Evolutionary conservation across 2,113 vertebrate species (phyloP).

Genomic region (Trogon melanurus): DNA sequence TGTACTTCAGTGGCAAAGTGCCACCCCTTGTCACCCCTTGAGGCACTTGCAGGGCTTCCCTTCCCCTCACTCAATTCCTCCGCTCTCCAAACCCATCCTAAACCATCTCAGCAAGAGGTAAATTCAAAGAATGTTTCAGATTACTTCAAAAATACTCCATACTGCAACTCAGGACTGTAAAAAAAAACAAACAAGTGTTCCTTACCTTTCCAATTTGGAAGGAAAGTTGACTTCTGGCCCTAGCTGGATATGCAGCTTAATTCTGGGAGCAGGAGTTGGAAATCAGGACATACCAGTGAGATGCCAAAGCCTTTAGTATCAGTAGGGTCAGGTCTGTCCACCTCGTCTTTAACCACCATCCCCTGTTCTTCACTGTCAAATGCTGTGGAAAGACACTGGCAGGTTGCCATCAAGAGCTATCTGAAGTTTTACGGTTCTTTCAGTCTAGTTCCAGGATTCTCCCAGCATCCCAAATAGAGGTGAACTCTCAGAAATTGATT

Average conservation of each 20-base stretch:
- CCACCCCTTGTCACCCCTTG: neutral
- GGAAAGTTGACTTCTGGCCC: neutral
- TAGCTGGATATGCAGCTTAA: neutral
- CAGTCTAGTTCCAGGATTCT: neutral
- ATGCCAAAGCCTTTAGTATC: neutral
- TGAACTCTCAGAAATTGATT: neutral
- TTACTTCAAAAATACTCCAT: neutral
- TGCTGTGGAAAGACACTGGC: neutral
- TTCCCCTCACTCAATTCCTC: neutral
- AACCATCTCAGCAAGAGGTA: neutral
- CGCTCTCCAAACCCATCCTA: neutral
- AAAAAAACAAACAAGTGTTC: neutral
- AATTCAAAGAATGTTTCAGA: neutral
- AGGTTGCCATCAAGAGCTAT: neutral
- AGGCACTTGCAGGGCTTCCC: neutral
- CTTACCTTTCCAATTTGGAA: neutral
- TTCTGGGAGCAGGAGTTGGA: neutral
- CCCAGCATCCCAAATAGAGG: neutral
- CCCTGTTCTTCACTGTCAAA: neutral
- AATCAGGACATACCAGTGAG: neutral
- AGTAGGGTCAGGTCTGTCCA: neutral
- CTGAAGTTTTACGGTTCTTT: neutral
- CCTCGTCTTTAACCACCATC: neutral
- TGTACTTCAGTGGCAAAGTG: neutral
- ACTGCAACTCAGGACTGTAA: accelerated